Conservation (phyloP, 2,797 vertebrate genomes). For the Anniella stebbinsi region DNA sequence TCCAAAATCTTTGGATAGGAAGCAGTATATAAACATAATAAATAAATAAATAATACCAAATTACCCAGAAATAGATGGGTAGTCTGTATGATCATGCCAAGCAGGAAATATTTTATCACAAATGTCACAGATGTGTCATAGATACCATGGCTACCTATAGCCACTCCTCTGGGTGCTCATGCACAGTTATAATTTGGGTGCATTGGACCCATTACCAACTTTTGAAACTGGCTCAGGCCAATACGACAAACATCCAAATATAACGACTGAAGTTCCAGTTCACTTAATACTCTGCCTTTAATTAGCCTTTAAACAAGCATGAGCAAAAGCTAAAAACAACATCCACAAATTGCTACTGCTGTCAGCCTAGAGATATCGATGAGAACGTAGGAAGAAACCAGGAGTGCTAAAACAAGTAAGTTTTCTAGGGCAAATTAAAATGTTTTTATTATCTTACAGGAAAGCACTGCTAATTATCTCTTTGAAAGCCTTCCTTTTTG, state of each 20-base stretch:
- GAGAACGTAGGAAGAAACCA: not conserved
- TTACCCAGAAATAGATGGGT: not conserved
- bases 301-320: not conserved
- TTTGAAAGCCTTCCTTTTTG: slow-evolving; percentile 54
- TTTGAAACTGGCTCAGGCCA: not conserved
- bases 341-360: no score
- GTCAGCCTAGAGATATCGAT: not conserved
- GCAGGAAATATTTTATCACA: not conserved
- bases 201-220: not conserved
- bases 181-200: not conserved
- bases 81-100: not conserved
- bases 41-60: not conserved
- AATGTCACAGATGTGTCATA: not conserved
- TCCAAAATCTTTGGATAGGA: no score
- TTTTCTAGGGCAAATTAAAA: slow-evolving; percentile 10
- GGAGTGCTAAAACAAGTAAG: not conserved
- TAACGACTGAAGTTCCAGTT: not conserved
- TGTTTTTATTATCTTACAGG: slow-evolving; percentile 26
- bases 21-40: no score
- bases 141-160: not conserved
- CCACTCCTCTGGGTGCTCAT: not conserved
- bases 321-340: not conserved
- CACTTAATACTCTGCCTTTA: not conserved
- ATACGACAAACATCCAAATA: not conserved
- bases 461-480: slow-evolving; percentile 31